Base-by-base conservation (phyloP, 1,140 invertebrate species). In the Tribolium castaneum region DNA sequence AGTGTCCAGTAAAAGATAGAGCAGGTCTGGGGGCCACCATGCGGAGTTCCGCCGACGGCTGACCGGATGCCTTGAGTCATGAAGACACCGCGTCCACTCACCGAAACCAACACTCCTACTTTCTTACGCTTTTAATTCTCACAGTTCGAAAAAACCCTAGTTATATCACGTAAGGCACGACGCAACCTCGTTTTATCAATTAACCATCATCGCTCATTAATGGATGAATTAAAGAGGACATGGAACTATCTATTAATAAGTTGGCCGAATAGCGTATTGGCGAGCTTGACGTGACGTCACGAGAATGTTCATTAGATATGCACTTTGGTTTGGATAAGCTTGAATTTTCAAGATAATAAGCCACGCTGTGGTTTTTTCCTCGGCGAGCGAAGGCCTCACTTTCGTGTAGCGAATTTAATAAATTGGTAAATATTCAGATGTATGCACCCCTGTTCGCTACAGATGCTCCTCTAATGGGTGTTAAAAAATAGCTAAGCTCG, bases 31-130 rank as follows among this genome's bases (percentile, higher is more conserved):
- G 75, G 79, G 62, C 76, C 77, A 80, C 80, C 74, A 84, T 76
- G 79, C 83, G 83, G 66, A 82, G 80, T 83, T 84, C 83, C 83
- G 83, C 73, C 70, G 80, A 80, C 82, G 80, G 80, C 81, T 83
- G 83, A 83, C 83, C 83, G 83, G 83, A 83, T 82, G 83, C 77
- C 81, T 82, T 81, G 73, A 80, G 79, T 81, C 80, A 80, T 77
- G 82, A 82, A 84, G 82, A 83, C 75, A 80, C 79, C 77, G 82
- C 80, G 79, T 80, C 79, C 81, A 83, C 80, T 82, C 77, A 83
- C 83, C 81, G 83, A 82, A 78, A 83, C 83, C 81, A 80, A 82
- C 78, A 82, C 79, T 82, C 82, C 82, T 82, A 83, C 81, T 80
- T 81, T 81, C 81, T 83, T 82, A 79, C 77, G 70, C 70, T 76